These are phyloP conservation scores for Phyllostomus discolor DNA, from an alignment of 2,113 vertebrate species.

Conservation along the genomic window DNA sequence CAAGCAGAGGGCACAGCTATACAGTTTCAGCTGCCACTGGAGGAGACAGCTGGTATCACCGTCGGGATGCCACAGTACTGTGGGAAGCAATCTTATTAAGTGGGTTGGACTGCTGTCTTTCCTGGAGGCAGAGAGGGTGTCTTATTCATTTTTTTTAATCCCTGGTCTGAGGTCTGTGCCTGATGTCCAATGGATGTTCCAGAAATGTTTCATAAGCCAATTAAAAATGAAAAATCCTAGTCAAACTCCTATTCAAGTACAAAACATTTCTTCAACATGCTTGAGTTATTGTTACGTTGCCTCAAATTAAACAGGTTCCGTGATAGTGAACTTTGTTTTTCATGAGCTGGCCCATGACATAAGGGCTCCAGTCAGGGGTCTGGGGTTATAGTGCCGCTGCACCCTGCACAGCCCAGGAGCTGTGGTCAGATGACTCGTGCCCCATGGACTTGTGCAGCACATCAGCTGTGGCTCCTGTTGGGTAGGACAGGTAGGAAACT, in stretches of 20 bases:
- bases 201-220: neutral
- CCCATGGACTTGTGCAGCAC: neutral
- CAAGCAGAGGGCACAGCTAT: neutral
- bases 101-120: neutral
- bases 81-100: neutral
- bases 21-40: neutral
- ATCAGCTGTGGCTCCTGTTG: neutral
- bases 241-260: neutral
- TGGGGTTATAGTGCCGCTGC: neutral
- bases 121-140: neutral
- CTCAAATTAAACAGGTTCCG: neutral
- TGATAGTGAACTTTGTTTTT: neutral
- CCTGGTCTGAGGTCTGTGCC: neutral
- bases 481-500: too few relatives aligned
- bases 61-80: neutral
- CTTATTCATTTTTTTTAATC: neutral
- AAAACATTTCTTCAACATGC: neutral
- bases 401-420: neutral
- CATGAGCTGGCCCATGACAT: neutral
- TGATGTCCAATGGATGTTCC: neutral
- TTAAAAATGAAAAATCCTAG: neutral
- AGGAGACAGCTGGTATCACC: neutral
- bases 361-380: neutral
- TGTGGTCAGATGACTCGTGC: neutral
- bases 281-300: neutral